A percentile compares a stretch with the other conserved stretches of the same genome.
Evolutionary conservation across 2,797 vertebrate species (phyloP).

Genomic region (Pangasius macronema): DNA sequence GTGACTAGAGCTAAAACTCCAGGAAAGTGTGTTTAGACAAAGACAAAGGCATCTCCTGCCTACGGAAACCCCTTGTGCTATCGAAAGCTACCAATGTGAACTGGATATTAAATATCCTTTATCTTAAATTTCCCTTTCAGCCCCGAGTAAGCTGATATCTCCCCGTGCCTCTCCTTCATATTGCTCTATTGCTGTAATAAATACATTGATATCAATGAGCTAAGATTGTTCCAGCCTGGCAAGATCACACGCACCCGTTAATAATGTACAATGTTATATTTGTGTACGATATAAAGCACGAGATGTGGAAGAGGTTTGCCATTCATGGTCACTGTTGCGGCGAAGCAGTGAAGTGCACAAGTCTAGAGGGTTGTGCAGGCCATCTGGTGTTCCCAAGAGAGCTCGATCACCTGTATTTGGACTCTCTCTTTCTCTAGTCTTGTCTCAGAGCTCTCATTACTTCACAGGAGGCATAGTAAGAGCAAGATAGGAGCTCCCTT

Average conservation of each 20-base stretch:
- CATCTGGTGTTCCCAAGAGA: slow-evolving; percentile 65
- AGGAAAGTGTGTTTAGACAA: slow-evolving; percentile 85
- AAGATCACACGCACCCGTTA: slow-evolving; percentile 72
- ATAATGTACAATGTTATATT: slow-evolving; percentile 62
- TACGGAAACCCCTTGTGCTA: slow-evolving; percentile 78
- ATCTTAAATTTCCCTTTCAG: slow-evolving; percentile 79
- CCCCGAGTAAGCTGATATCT: slow-evolving; percentile 84
- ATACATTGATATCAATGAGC: slow-evolving; percentile 82
- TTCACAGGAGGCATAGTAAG: slow-evolving; percentile 65
- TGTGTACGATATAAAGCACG: slow-evolving; percentile 39
- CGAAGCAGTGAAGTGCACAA: slow-evolving; percentile 59
- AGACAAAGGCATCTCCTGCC: slow-evolving; percentile 81
- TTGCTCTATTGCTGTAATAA: slow-evolving; percentile 80
- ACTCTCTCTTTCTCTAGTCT: slow-evolving; percentile 42
- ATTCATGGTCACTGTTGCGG: slow-evolving; percentile 71
- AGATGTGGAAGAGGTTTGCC: slow-evolving; percentile 46
- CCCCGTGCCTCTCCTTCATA: slow-evolving; percentile 77
- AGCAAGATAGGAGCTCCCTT: slow-evolving; percentile 55
- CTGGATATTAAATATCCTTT: slow-evolving; percentile 89
- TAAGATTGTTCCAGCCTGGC: slow-evolving; percentile 80
- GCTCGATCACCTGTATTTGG: slow-evolving; percentile 65
- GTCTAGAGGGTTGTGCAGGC: slow-evolving; percentile 60
- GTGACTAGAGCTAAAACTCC: slow-evolving; percentile 81
- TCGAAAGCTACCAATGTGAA: slow-evolving; percentile 77
- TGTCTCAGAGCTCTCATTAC: slow-evolving; percentile 70